Base-by-base conservation (phyloP, 2,888 invertebrate genomes). In the Marronus borbonicus region DNA sequence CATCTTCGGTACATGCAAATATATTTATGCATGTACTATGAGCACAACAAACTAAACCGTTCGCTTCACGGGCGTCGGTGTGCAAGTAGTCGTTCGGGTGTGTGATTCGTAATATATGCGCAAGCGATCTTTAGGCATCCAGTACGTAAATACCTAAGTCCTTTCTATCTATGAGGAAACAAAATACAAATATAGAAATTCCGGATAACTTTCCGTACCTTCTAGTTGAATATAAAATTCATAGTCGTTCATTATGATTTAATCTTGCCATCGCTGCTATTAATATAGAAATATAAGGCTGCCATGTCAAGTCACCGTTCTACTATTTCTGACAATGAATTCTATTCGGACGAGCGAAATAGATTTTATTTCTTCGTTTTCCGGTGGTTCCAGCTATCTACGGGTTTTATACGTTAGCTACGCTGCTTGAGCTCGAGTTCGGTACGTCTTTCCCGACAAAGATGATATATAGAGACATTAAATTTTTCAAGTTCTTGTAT, bases 401-500 rank as follows among this genome's bases (percentile, higher is more conserved):
- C 28, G 62, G 3, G 20, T n/a, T 17, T 5, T n/a, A 17, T 55
- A 55, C n/a, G 17, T 24, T 52, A n/a, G 8, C 55, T 20, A 20
- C n/a, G 20, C 20, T n/a, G 55, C 20, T 58, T 20, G 17, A 58
- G 20, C 4, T 17, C 17, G 20, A 17, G 5, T n/a, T 52, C 5
- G 52, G 52, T 55, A n/a, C 17, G 2, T 20, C 17, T 65, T 17
- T 66, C 65, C 39, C n/a, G 17, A 2, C 10, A 66, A 20, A 20
- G 17, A 66, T 44, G 17, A 66, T 44, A 66, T 66, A 39, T 39
- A 66, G 44, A 65, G 65, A 66, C 65, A 44, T 66, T 66, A 66
- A n/a, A 66, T 66, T 66, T 44, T 66, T 66, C 65, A 39, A 44
- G 39, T 44, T 66, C n/a, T 20, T 66, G 39, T 66, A 66, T 66